Conservation (phyloP, 2,888 invertebrate species). For the Priocnemis perturbator region DNA sequence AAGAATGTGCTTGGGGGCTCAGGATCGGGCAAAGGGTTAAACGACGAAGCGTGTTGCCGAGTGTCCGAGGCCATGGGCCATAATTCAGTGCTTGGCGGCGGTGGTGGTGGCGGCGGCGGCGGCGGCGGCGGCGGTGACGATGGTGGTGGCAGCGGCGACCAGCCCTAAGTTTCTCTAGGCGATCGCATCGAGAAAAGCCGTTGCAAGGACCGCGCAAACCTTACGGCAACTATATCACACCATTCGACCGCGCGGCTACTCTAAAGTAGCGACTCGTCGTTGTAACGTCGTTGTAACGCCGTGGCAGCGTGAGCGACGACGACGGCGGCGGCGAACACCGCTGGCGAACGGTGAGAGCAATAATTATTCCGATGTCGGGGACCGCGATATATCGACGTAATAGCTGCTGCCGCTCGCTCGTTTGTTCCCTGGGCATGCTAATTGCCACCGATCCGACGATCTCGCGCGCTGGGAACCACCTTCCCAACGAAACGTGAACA, state of each 20-base stretch:
- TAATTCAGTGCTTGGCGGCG: constrained; percentile 65
- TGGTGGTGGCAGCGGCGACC: too few relatives aligned
- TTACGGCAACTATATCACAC: constrained; percentile 65
- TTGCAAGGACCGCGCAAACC: constrained; percentile 48
- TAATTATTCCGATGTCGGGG: constrained; percentile 61
- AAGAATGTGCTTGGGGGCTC: constrained; percentile 63
- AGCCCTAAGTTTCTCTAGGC: constrained; percentile 62
- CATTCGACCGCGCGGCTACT: constrained; percentile 11
- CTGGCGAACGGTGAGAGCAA: constrained; percentile 43
- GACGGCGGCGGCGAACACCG: too few relatives aligned
- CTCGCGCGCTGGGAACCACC: background rate
- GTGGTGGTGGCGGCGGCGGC: constrained; percentile 49
- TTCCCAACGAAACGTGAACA: too few relatives aligned
- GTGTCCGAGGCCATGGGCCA: constrained; percentile 67
- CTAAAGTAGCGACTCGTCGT: constrained; percentile 17
- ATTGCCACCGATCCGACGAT: constrained; percentile 49
- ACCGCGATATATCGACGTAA: constrained; percentile 58
- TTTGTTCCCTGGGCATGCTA: constrained; percentile 59
- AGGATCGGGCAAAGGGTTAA: constrained; percentile 69
- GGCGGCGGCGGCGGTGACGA: constrained; percentile 20
- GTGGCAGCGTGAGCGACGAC: too few relatives aligned
- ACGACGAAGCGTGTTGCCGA: constrained; percentile 73
- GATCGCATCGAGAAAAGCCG: constrained; percentile 63
- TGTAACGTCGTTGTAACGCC: too few relatives aligned
- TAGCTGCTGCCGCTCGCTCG: constrained; percentile 48